Conservation (phyloP, 1,140 invertebrate species). For the Trichonephila clavipes region DNA sequence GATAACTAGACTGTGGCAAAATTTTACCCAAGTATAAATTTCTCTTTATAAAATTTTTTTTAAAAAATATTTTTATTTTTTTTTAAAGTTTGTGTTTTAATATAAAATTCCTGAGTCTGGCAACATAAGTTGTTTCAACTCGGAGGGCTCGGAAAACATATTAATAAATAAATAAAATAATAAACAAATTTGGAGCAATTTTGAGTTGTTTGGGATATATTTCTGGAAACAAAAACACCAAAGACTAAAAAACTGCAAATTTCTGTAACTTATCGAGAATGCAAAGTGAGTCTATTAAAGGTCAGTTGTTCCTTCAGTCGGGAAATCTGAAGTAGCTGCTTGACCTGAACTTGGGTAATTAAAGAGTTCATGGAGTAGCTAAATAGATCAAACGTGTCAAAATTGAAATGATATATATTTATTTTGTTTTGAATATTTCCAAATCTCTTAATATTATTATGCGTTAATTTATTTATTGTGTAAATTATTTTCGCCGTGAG, state of each 20-base stretch:
- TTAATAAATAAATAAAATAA: conserved; percentile 17
- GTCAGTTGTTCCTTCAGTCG: background rate
- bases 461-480: background rate
- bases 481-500: background rate
- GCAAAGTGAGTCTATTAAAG: background rate
- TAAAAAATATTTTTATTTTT: too few species aligned
- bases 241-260: background rate
- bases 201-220: conserved; percentile 2
- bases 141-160: background rate
- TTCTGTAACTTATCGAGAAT: background rate
- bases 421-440: background rate
- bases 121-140: background rate
- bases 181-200: background rate
- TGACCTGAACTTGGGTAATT: conserved; percentile 49
- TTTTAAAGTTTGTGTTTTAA: background rate
- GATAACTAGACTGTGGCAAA: too few species aligned
- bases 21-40: too few species aligned
- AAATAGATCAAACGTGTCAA: conserved; percentile 54
- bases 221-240: background rate
- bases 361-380: conserved; percentile 31
- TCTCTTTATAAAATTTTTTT: too few species aligned
- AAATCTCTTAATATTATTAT: background rate
- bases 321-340: background rate
- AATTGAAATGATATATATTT: background rate
- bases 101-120: background rate